Evolutionary conservation across 2,113 vertebrate genomes (phyloP).

Genomic region (Brienomyrus brachyistius): DNA sequence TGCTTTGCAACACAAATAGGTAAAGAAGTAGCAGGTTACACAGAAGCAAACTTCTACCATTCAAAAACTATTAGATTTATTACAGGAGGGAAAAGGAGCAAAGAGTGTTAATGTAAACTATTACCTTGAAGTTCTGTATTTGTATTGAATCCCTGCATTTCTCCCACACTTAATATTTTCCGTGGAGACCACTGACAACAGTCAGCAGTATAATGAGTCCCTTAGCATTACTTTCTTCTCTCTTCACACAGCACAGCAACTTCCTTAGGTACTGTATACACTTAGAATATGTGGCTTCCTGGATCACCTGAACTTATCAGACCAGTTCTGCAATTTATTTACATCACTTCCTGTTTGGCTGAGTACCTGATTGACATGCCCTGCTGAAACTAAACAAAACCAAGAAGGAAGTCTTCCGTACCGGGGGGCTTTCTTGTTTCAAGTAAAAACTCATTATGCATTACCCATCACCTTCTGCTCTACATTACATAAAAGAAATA

Average conservation of each 20-base stretch:
- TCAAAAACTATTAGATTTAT: not conserved
- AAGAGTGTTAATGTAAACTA: conserved; percentile 26
- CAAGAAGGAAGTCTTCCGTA: not conserved
- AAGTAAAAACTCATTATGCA: not conserved
- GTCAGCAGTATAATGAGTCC: conserved; percentile 43
- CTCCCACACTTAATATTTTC: conserved; percentile 55
- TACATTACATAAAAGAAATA: not conserved
- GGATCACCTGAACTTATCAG: conserved; percentile 74
- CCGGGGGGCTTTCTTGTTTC: not conserved
- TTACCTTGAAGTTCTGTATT: conserved; percentile 62
- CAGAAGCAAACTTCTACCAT: not conserved
- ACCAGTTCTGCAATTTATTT: conserved; percentile 80
- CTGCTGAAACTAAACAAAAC: conserved; percentile 40
- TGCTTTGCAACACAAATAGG: not conserved
- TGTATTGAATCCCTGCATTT: conserved; percentile 48
- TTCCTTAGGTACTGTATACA: conserved; percentile 60
- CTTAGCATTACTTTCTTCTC: conserved; percentile 11
- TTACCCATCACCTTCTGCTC: not conserved
- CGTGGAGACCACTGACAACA: conserved; percentile 25
- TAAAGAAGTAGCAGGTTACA: not conserved
- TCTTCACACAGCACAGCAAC: conserved; percentile 57
- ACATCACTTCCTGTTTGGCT: conserved; percentile 63
- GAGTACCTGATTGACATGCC: conserved; percentile 33
- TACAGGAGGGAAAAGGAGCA: conserved; percentile 6
- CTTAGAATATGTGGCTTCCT: conserved; percentile 62